Percentiles rank a stretch among this genome's conserved stretches.
Conservation (phyloP, 2,797 vertebrate genomes). For the Coracias cyanogaster region DNA sequence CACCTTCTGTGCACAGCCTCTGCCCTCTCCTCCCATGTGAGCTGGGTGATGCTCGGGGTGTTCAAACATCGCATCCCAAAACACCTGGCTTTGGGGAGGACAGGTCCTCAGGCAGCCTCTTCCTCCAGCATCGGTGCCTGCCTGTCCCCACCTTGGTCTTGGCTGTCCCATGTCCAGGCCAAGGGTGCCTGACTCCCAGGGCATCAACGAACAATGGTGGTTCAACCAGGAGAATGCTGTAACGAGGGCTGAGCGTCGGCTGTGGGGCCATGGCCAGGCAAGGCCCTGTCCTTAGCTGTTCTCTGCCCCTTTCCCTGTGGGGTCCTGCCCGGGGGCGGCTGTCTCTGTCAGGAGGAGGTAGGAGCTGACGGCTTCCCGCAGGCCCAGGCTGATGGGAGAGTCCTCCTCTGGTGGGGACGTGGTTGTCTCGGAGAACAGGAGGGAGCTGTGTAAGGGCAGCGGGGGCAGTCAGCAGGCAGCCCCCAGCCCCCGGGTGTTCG, state of each 20-base stretch:
- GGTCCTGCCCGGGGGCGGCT: background rate
- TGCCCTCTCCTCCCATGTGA: fast-evolving
- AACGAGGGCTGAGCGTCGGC: fast-evolving
- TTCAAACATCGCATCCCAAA: background rate
- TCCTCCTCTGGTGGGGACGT: conserved; percentile 65
- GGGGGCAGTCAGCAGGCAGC: fast-evolving
- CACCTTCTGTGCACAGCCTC: background rate
- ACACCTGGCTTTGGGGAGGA: fast-evolving
- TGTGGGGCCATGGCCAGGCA: fast-evolving
- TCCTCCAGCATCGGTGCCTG: fast-evolving
- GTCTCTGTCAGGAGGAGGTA: conserved; percentile 85
- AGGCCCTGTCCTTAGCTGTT: background rate
- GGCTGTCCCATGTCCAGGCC: fast-evolving
- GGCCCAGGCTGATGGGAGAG: conserved; percentile 86
- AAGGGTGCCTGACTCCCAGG: fast-evolving
- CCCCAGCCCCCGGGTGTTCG: too few species aligned
- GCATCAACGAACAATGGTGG: fast-evolving
- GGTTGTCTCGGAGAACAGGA: conserved; percentile 74
- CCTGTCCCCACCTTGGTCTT: fast-evolving
- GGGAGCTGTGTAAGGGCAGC: conserved; percentile 65
- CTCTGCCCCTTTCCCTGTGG: background rate
- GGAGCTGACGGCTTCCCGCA: conserved; percentile 88
- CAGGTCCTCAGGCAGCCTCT: fast-evolving
- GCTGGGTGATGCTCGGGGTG: background rate
- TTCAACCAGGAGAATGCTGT: fast-evolving